phyloP scores from a whole-genome alignment of 2,797 vertebrate species.

The Lepus oiostolus region DNA sequence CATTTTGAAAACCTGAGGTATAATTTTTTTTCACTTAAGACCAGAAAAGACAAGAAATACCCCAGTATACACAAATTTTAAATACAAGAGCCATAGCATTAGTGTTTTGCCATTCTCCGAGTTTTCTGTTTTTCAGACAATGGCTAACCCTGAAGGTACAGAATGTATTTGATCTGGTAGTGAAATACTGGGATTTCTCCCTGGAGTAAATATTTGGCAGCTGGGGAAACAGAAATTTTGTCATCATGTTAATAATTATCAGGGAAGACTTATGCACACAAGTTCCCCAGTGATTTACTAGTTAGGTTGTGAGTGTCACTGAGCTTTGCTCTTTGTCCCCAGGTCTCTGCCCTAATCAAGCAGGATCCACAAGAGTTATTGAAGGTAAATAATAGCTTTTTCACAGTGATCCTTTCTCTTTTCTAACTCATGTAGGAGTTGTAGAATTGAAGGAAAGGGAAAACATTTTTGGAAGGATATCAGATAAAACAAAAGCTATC shows the following conservation, averaged over 20 bases:
- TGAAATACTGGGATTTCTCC: neutral
- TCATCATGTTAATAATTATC: neutral
- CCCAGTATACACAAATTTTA: neutral
- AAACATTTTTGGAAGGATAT: neutral
- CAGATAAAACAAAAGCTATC: neutral
- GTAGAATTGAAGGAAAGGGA: neutral
- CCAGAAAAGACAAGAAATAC: neutral
- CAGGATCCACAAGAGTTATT: neutral
- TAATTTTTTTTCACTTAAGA: neutral
- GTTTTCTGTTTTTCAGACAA: neutral
- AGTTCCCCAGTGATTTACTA: conserved; percentile 11
- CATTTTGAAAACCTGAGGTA: neutral
- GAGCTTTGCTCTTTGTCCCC: conserved; percentile 38
- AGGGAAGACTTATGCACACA: neutral
- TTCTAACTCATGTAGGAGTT: neutral
- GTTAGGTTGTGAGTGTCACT: conserved; percentile 8
- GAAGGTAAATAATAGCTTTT: neutral
- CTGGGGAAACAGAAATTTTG: neutral
- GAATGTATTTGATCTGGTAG: neutral
- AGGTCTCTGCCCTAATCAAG: neutral
- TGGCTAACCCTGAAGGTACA: neutral
- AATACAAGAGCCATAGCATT: neutral
- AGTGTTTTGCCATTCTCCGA: neutral
- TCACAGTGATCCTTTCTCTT: neutral
- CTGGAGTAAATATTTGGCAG: neutral